Evolutionary conservation across 1,140 invertebrate species (phyloP).

Genomic region (Bicyclus anynana): DNA sequence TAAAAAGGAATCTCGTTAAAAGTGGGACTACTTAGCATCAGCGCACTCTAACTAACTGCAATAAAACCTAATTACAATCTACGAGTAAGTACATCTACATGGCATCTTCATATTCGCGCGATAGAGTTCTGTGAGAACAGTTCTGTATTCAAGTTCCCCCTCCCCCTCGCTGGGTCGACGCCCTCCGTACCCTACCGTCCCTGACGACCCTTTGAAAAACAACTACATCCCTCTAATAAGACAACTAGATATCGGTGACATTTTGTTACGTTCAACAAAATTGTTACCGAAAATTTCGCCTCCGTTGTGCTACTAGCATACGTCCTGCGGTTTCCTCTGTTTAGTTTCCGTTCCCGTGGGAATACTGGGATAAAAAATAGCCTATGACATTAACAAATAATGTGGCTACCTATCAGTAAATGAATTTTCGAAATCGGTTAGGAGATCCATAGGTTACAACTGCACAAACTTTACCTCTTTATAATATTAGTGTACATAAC

Average conservation of each 20-base stretch:
- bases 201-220: conserved; percentile 19
- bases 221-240: conserved; percentile 20
- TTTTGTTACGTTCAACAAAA: background rate
- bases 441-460: no score
- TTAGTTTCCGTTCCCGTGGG: no score
- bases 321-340: no score
- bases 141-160: conserved; percentile 42
- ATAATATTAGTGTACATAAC: no score
- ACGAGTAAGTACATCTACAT: conserved; percentile 33
- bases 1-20: no score
- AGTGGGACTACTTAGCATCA: no score
- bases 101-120: conserved; percentile 36
- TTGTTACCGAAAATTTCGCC: background rate
- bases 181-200: conserved; percentile 21
- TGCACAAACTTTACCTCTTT: no score
- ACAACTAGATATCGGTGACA: conserved; percentile 16
- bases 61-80: conserved; percentile 20
- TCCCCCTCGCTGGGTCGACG: conserved; percentile 34
- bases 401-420: no score
- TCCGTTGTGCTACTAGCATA: no score
- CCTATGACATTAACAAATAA: no score
- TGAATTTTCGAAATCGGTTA: no score
- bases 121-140: conserved; percentile 43
- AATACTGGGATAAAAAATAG: no score
- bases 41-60: conserved; percentile 10